A percentile compares a stretch with the other conserved stretches of the same genome.
phyloP scores from a whole-genome alignment of 2,113 vertebrate genomes.

The Xiphophorus hellerii region DNA sequence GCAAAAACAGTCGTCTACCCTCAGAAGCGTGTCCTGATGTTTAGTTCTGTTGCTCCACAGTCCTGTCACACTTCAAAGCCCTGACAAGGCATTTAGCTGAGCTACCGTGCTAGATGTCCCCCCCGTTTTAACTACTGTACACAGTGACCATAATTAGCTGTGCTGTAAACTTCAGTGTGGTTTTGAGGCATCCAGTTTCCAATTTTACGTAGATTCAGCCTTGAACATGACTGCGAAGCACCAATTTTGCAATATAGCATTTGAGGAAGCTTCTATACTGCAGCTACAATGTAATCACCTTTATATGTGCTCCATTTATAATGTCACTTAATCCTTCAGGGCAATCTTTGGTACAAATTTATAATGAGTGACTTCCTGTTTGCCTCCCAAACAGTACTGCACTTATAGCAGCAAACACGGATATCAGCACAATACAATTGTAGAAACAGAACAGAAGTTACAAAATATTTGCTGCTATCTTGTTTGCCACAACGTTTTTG shows the following conservation, averaged over 20 bases:
- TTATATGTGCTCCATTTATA: slow-evolving; percentile 26
- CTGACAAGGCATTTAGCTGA: slow-evolving; percentile 42
- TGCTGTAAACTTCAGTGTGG: slow-evolving; percentile 48
- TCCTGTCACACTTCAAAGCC: slow-evolving; percentile 40
- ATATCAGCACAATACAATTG: not conserved
- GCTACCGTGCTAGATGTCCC: slow-evolving; percentile 24
- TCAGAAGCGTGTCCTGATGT: slow-evolving; percentile 52
- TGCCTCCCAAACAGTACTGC: not conserved
- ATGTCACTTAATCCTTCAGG: slow-evolving; percentile 40
- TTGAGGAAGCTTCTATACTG: slow-evolving; percentile 28
- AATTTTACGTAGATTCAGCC: slow-evolving; percentile 38
- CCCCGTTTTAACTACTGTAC: slow-evolving; percentile 32
- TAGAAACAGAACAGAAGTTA: not conserved
- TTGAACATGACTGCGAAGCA: slow-evolving; percentile 17
- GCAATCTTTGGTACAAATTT: slow-evolving; percentile 26
- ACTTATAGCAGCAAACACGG: not conserved
- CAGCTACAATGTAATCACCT: slow-evolving; percentile 24
- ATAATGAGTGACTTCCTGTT: slow-evolving; percentile 21
- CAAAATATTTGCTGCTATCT: not conserved
- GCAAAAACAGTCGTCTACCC: slow-evolving; percentile 41
- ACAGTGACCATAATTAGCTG: slow-evolving; percentile 50
- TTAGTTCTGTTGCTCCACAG: slow-evolving; percentile 29
- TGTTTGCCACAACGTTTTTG: not conserved
- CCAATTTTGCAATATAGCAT: slow-evolving; percentile 42
- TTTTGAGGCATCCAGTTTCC: slow-evolving; percentile 40